Percentiles rank a stretch among this genome's conserved stretches.
These are phyloP conservation scores for Ceratothoa steindachneri DNA, from an alignment of 2,888 invertebrate species.

Conservation along the genomic window DNA sequence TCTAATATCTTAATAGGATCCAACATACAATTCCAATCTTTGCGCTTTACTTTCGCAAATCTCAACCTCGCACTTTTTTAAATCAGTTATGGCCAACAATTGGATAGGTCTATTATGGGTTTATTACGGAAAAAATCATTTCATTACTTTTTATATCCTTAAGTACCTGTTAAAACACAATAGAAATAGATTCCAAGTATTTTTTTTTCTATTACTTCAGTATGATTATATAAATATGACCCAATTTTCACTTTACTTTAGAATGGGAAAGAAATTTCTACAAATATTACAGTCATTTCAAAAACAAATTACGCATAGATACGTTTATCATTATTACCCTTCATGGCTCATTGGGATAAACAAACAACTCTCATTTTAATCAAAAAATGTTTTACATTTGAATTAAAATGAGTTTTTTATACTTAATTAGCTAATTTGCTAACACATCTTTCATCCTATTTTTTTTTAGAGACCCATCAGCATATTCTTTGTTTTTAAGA, in stretches of 20 bases:
- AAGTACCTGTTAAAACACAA: constrained; percentile 9
- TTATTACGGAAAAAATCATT: neutral
- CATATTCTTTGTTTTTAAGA: no score
- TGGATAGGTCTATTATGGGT: constrained; percentile 2
- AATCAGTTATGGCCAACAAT: neutral
- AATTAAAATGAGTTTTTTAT: neutral
- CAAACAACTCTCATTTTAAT: no score
- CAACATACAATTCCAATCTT: neutral
- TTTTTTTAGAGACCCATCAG: no score
- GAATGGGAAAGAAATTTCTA: no score
- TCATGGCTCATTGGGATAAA: no score
- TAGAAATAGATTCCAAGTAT: neutral
- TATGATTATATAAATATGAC: neutral
- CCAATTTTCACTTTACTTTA: no score
- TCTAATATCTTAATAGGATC: constrained; percentile 5
- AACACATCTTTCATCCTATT: no score
- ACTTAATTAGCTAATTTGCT: no score
- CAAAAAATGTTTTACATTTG: no score
- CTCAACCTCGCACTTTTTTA: neutral
- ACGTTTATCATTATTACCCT: no score
- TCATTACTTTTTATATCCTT: constrained; percentile 8
- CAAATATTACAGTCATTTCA: no score
- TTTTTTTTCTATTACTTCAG: neutral
- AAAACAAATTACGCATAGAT: no score
- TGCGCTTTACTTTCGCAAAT: neutral